Conservation (phyloP, 2,888 invertebrate genomes). For the Euphydryas editha region DNA sequence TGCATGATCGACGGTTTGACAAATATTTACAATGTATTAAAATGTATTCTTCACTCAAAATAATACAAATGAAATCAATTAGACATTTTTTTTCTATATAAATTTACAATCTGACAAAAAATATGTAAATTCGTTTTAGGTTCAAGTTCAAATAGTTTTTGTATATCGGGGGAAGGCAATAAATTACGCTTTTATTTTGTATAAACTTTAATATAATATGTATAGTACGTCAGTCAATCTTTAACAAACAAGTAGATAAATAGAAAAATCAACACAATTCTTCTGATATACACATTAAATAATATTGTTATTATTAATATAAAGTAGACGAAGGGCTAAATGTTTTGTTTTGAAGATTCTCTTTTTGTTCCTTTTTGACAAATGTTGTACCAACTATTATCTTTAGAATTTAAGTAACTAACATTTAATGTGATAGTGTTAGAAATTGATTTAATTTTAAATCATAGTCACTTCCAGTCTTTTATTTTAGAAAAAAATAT, state of each 20-base stretch:
- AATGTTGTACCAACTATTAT: conserved; percentile 59
- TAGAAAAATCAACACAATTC: conserved; percentile 34
- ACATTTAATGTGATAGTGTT: conserved; percentile 78
- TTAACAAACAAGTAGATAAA: conserved; percentile 32
- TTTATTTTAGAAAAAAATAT: conserved; percentile 64
- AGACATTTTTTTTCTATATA: not conserved
- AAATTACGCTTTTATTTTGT: conserved; percentile 86
- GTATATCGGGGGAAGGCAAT: conserved; percentile 87
- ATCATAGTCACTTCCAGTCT: conserved; percentile 83
- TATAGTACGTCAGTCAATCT: conserved; percentile 41
- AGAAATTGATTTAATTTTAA: conserved; percentile 71
- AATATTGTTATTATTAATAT: conserved; percentile 38
- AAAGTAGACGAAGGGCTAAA: conserved; percentile 59
- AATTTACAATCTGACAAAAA: conserved; percentile 9
- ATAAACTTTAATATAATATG: conserved; percentile 53
- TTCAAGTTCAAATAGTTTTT: conserved; percentile 47
- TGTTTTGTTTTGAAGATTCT: conserved; percentile 52
- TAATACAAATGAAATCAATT: not conserved
- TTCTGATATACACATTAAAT: conserved; percentile 37
- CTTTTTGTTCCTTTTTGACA: conserved; percentile 71
- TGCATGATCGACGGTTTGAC: conserved; percentile 20
- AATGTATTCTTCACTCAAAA: conserved; percentile 5
- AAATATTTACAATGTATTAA: conserved; percentile 15
- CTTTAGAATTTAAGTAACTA: conserved; percentile 51
- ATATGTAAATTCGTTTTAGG: conserved; percentile 45